Percentiles rank a stretch among this genome's conserved stretches.
phyloP scores from a whole-genome alignment of 2,888 invertebrate species.

The Hypercompe scribonia region DNA sequence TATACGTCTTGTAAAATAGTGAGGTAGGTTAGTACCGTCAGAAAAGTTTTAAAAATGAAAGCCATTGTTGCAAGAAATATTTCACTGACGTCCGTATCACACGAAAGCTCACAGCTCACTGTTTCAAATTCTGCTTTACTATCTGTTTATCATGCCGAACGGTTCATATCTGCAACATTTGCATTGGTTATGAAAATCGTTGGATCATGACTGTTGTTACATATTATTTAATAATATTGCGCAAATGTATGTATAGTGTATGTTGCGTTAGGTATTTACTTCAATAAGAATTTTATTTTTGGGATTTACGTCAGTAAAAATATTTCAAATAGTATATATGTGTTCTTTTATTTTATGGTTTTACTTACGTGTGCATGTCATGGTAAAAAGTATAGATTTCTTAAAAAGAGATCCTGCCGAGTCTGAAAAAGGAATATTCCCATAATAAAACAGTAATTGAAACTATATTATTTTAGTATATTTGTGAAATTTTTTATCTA shows the following conservation, averaged over 20 bases:
- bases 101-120: background rate
- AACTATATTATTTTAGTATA: no score
- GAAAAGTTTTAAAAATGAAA: background rate
- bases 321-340: no score
- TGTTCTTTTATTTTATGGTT: no score
- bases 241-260: background rate
- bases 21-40: background rate
- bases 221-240: background rate
- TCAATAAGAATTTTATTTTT: no score
- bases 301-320: no score
- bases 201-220: background rate
- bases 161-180: slow-evolving; percentile 4
- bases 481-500: background rate
- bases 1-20: slow-evolving; percentile 1
- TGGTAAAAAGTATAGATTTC: no score
- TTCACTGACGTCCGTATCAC: background rate
- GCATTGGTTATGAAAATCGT: background rate
- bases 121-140: background rate
- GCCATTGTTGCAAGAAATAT: slow-evolving; percentile 1
- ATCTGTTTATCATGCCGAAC: background rate
- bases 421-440: no score
- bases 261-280: background rate
- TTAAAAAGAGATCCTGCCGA: no score
- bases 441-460: no score
- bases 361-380: no score